phyloP scores from a whole-genome alignment of 2,113 vertebrate species.

The Narcine bancroftii region DNA sequence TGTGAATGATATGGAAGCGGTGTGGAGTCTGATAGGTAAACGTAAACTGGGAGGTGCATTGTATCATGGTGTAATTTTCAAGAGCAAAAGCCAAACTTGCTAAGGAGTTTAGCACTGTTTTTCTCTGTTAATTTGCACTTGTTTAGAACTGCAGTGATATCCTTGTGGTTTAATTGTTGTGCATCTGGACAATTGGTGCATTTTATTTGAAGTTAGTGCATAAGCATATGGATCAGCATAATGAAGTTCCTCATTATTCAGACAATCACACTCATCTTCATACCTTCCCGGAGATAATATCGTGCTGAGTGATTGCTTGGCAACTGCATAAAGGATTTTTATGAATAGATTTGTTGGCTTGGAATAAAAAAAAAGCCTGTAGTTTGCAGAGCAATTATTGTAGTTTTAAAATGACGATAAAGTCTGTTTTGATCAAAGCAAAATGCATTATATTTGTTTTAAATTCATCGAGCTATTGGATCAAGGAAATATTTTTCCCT shows the following conservation, averaged over 20 bases:
- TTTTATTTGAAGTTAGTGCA: constrained; percentile 6
- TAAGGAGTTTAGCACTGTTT: not conserved
- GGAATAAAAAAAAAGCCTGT: not conserved
- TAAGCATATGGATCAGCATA: constrained; percentile 21
- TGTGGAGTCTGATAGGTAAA: not conserved
- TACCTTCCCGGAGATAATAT: constrained; percentile 31
- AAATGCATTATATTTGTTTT: constrained; percentile 22
- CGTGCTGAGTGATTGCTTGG: constrained; percentile 21
- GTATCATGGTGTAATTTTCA: not conserved
- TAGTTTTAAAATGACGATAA: not conserved
- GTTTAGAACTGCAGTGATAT: not conserved
- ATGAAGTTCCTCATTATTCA: constrained; percentile 30
- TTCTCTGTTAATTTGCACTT: not conserved
- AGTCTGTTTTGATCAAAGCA: constrained; percentile 27
- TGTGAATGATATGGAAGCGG: not conserved
- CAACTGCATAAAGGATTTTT: constrained; percentile 34
- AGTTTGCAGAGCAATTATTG: constrained; percentile 20
- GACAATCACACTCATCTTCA: not conserved
- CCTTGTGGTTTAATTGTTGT: constrained; percentile 7
- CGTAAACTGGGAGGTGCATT: not conserved
- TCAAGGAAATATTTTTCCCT: not conserved
- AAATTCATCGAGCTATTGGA: not conserved
- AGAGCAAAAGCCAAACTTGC: not conserved
- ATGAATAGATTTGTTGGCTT: constrained; percentile 21
- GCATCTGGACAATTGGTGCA: constrained; percentile 7